Evolutionary conservation across 2,888 invertebrate species (phyloP), one percentile per base, ranked within the genome.

Genomic region (Ethmia dodecea): DNA sequence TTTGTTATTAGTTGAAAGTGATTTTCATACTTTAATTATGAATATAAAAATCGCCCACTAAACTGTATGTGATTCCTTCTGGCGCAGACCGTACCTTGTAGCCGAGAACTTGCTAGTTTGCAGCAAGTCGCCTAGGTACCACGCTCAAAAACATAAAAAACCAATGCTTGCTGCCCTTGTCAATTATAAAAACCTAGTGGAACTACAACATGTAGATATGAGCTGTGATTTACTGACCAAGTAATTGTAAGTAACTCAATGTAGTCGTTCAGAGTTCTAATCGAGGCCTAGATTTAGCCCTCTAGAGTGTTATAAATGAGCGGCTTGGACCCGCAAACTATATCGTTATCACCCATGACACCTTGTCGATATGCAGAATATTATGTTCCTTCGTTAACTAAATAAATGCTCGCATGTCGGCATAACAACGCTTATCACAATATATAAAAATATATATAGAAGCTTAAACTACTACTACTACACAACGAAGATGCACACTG

Each of bases 361-460:
- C 75, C 72, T 64, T 52, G 60, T 59, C 49, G 54, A 60, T 57
- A 52, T 61, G 60, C 54, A 57, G 54, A 53, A 49, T 58, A 65
- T 57, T 57, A 54, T 65, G 61, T 65, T 66, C 61, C 64, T 69
- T 68, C 63, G 70, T 70, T 77, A 81, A 68, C 75, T 75, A 77
- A 78, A 75, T 84, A 84, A 83, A 86, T 84, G 83, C 83, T 81
- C 78, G 69, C 70, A 77, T 72, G 72, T 72, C 77, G 78, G 81
- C 83, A 81, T 80, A 80, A 79, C 78, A 83, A 80, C 74, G 74
- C 83, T 84, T 83, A 86, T 86, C 84, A 83, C 84, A 83, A 78
- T 81, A 80, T 80, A 83, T 81, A 86, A 84, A 86, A 84, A 84
- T 79, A 86, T 83, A 79, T 81, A 77, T 79, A 79, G 78, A 84